Conservation (phyloP, 1,140 invertebrate species). For the Ridgeia piscesae region DNA sequence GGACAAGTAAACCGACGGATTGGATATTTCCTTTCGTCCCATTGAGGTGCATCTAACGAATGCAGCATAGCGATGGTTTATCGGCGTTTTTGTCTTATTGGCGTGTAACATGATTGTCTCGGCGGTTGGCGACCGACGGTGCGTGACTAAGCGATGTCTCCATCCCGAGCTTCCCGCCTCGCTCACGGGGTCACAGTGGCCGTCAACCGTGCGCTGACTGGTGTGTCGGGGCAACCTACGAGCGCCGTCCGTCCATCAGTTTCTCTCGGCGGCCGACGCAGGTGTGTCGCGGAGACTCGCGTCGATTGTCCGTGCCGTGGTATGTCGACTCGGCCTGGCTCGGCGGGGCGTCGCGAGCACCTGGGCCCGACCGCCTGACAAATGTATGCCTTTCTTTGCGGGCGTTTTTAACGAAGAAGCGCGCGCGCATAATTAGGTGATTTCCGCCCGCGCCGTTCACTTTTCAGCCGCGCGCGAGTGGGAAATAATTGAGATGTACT, state of each 20-base stretch:
- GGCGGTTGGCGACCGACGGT: too few species aligned
- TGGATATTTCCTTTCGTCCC: not conserved
- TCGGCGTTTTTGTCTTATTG: not conserved
- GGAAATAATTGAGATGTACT: slow-evolving; percentile 1
- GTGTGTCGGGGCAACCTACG: too few species aligned
- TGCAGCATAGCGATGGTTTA: not conserved
- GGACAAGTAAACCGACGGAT: not conserved
- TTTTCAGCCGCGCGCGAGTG: not conserved
- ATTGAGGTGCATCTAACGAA: not conserved
- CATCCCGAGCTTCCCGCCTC: not conserved
- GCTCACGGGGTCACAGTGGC: too few species aligned
- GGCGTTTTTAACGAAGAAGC: not conserved
- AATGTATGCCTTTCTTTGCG: not conserved
- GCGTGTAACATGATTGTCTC: not conserved
- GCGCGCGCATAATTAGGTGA: slow-evolving; percentile 3
- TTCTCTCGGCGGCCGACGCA: not conserved
- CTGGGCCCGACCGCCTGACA: not conserved
- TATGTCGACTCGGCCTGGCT: not conserved
- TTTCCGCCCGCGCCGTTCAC: not conserved
- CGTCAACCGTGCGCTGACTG: too few species aligned
- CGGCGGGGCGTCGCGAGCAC: not conserved
- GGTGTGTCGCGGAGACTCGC: not conserved
- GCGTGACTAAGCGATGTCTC: not conserved
- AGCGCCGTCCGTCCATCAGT: not conserved
- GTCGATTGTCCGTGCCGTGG: not conserved